A percentile compares a stretch with the other conserved stretches of the same genome.
phyloP scores from a whole-genome alignment of 2,888 invertebrate genomes.

The Drosophila putrida region DNA sequence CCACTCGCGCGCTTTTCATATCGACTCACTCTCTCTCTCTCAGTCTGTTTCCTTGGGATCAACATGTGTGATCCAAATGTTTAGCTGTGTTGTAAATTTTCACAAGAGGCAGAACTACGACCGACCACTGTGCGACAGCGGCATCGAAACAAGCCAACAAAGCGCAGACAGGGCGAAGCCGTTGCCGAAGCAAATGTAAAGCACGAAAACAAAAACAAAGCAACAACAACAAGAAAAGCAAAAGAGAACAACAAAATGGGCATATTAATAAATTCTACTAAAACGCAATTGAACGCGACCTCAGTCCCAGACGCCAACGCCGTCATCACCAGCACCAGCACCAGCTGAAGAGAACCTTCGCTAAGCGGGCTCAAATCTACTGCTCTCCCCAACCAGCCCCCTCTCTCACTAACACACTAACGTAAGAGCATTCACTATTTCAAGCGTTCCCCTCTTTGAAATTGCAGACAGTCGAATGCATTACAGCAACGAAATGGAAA shows the following conservation, averaged over 20 bases:
- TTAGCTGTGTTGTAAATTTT: constrained; percentile 57
- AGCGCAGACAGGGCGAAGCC: constrained; percentile 39
- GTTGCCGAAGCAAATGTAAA: constrained; percentile 38
- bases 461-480: constrained; percentile 39
- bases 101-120: constrained; percentile 57
- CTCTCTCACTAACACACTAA: constrained; percentile 1
- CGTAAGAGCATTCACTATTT: constrained; percentile 17
- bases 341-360: constrained; percentile 56
- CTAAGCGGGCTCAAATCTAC: constrained; percentile 73
- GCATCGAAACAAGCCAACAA: constrained; percentile 56
- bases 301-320: constrained; percentile 48
- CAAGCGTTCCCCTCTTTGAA: constrained; percentile 44
- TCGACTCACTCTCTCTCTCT: constrained; percentile 9
- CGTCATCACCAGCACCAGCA: constrained; percentile 19
- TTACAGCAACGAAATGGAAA: constrained; percentile 57
- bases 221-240: constrained; percentile 4
- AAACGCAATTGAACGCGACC: constrained; percentile 70
- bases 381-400: constrained; percentile 45
- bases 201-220: constrained; percentile 21
- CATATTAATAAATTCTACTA: constrained; percentile 73
- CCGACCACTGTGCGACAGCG: constrained; percentile 41
- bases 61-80: constrained; percentile 81
- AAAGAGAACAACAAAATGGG: constrained; percentile 47
- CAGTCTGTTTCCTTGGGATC: constrained; percentile 27
- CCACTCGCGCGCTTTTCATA: constrained; percentile 17